phyloP scores from a whole-genome alignment of 2,797 vertebrate genomes.

The Eidolon dupreanum region DNA sequence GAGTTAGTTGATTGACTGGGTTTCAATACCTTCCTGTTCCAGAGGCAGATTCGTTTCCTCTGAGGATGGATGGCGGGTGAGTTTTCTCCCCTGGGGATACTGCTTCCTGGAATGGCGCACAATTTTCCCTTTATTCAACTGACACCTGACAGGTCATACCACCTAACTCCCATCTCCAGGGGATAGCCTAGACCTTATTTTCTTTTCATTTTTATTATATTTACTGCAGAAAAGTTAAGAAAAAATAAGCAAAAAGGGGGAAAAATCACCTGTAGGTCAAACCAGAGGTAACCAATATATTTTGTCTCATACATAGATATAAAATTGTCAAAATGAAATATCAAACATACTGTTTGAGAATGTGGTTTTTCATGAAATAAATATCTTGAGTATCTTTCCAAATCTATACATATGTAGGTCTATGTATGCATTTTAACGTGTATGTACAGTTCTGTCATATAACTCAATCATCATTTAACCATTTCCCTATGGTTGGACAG shows the following conservation, averaged over 20 bases:
- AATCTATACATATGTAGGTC: not conserved
- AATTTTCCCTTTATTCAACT: not conserved
- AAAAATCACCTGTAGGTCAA: not conserved
- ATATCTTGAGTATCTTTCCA: not conserved
- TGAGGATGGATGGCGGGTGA: not conserved
- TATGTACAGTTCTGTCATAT: not conserved
- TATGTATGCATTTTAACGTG: not conserved
- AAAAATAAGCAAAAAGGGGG: not conserved
- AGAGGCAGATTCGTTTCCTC: not conserved
- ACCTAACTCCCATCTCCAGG: not conserved
- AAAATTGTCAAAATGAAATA: not conserved
- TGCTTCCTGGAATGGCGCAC: not conserved
- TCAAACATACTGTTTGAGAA: not conserved
- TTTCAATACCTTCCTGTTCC: not conserved
- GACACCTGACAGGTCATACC: not conserved
- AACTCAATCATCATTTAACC: not conserved
- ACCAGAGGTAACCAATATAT: not conserved
- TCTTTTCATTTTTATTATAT: constrained; percentile 14
- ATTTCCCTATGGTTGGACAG: not conserved
- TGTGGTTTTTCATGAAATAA: not conserved
- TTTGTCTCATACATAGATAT: not conserved
- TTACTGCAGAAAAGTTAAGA: not conserved
- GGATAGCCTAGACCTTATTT: not conserved
- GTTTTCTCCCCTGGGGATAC: not conserved
- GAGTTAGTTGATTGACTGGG: not conserved